Base-by-base conservation (phyloP, 2,113 vertebrate species). In the Hydrochoerus hydrochaeris region DNA sequence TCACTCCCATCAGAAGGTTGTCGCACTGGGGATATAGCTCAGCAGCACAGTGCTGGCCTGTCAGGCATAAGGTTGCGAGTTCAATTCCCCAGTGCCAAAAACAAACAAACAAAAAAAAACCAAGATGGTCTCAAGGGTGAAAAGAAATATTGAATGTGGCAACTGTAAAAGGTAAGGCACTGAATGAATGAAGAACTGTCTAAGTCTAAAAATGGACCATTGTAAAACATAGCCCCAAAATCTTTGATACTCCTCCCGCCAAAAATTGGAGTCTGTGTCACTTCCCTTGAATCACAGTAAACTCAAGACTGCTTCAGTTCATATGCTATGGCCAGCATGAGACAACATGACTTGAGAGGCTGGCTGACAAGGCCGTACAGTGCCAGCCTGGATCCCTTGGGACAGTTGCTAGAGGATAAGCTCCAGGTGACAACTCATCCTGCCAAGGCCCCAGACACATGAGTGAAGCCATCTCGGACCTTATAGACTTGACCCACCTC, bases 221-320 rank as follows among this genome's bases (percentile, higher is more conserved):
- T 94, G 88, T 77, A 62, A 91, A 95, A 95, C 46, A 32, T 7
- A 41, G 54, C 3, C 67, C n/a, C n/a, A n/a, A 80, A 82, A 57
- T 91, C 41, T 87, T 67, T 28, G 44, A 57, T 63, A 62, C 24
- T 52, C 38, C 22, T 71, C 41, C 32, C 35, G 17, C 86, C 63
- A 85, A 94, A 52, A 90, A 84, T 10, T 73, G 4, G 65, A 73
- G 44, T 95, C 58, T 88, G 4, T 83, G 12, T 80, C 24, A 26
- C 77, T 38, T 93, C 35, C 14, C 32, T 16, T 90, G 81, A 92
- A 84, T 30, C 63, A 28, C 24, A 88, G 24, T 84, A 44, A 10
- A 32, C 32, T 92, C 78, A 10, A 24, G 35, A 80, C 17, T 75
- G 32, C 82, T 92, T 94, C 38, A 44, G 7, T 60, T 1, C 1